phyloP scores from a whole-genome alignment of 2,113 vertebrate genomes.

The Cebidichthys violaceus region DNA sequence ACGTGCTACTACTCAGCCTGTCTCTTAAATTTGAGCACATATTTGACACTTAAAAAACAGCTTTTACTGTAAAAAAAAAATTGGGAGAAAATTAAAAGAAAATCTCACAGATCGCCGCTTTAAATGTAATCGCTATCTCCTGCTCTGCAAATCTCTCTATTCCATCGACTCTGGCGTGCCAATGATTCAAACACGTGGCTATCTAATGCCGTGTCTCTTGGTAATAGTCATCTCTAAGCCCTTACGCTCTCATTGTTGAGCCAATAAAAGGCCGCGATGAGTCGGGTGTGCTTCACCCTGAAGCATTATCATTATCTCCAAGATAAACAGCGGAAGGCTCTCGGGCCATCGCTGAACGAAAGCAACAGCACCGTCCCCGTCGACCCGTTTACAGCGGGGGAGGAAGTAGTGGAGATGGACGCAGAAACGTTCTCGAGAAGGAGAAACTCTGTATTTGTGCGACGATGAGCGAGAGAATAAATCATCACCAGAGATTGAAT shows the following conservation, averaged over 20 bases:
- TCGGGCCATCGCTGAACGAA: constrained; percentile 6
- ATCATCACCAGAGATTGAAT: constrained; percentile 43
- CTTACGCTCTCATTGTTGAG: constrained; percentile 39
- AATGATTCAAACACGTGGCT: constrained; percentile 20
- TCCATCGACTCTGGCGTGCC: constrained; percentile 10
- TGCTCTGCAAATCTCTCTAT: constrained; percentile 24
- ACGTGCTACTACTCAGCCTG: neutral
- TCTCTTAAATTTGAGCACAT: neutral
- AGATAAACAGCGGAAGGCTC: constrained; percentile 63
- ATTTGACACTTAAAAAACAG: neutral
- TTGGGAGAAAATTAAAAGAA: neutral
- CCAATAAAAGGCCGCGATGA: constrained; percentile 51
- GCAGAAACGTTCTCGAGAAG: neutral
- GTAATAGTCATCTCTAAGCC: constrained; percentile 53
- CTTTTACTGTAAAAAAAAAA: neutral
- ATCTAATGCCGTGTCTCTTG: constrained; percentile 48
- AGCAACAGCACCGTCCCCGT: constrained; percentile 12
- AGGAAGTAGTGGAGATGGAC: neutral
- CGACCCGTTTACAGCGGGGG: constrained; percentile 28
- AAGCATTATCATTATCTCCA: constrained; percentile 61
- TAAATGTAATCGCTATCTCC: constrained; percentile 19
- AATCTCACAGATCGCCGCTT: neutral
- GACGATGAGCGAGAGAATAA: constrained; percentile 29
- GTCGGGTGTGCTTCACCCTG: constrained; percentile 29
- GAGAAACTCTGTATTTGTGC: constrained; percentile 28